These are phyloP conservation scores for Vollenhovia emeryi DNA, from an alignment of 1,140 invertebrate species.

Conservation along the genomic window DNA sequence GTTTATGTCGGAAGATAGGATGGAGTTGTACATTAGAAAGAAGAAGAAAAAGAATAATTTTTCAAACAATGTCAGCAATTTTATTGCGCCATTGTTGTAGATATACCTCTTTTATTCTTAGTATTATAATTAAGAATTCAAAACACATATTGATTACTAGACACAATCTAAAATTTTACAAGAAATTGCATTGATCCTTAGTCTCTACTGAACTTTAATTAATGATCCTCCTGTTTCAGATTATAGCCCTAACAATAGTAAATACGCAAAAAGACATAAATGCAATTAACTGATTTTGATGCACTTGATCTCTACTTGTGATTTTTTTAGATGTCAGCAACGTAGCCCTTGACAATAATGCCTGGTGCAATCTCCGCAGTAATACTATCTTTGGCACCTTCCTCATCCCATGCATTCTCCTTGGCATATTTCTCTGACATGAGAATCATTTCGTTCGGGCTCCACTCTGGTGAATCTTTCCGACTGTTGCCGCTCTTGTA, in stretches of 20 bases:
- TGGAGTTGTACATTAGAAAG: too few species aligned
- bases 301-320: background rate
- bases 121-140: constrained; percentile 6
- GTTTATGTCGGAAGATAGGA: too few species aligned
- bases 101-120: background rate
- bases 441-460: constrained; percentile 82
- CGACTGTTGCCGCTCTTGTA: constrained; percentile 74
- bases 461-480: constrained; percentile 82
- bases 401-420: constrained; percentile 79
- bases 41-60: too few species aligned
- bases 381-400: constrained; percentile 78
- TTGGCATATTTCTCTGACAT: constrained; percentile 84
- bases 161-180: background rate
- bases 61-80: background rate
- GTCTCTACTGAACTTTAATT: background rate
- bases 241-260: background rate
- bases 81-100: background rate
- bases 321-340: constrained; percentile 87
- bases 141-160: background rate
- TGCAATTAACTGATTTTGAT: background rate
- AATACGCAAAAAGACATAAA: background rate
- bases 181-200: background rate
- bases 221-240: background rate
- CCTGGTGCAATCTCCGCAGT: constrained; percentile 88
- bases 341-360: constrained; percentile 88